Percentiles rank a stretch among this genome's conserved stretches.
phyloP scores from a whole-genome alignment of 2,113 vertebrate genomes.

The Rafetus swinhoei region DNA sequence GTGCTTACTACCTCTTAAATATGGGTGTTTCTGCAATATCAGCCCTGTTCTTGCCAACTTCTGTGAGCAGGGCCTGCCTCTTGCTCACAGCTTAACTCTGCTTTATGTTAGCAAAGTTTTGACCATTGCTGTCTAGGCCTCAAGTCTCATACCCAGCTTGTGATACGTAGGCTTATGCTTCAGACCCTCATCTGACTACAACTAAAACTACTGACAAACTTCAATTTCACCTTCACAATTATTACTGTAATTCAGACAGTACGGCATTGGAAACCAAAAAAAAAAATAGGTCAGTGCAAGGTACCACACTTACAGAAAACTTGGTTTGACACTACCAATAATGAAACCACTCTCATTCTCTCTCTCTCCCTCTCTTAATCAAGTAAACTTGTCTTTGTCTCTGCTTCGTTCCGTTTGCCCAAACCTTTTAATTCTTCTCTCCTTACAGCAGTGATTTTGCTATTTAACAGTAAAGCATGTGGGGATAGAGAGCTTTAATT shows the following conservation, averaged over 20 bases:
- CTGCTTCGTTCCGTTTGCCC: neutral
- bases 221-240: neutral
- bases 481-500: neutral
- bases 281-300: neutral
- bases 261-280: neutral
- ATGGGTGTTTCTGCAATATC: too few species aligned
- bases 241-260: neutral
- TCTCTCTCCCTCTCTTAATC: neutral
- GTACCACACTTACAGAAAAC: neutral
- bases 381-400: neutral
- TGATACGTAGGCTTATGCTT: too few species aligned
- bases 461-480: neutral
- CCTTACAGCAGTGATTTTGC: neutral
- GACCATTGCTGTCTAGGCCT: too few species aligned
- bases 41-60: too few species aligned
- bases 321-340: neutral
- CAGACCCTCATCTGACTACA: neutral
- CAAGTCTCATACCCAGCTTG: too few species aligned
- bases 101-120: too few species aligned
- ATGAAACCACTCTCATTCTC: neutral
- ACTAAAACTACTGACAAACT: neutral
- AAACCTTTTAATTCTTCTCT: neutral
- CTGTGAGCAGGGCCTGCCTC: too few species aligned
- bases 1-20: too few species aligned
- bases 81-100: too few species aligned